A percentile compares a stretch with the other conserved stretches of the same genome.
Conservation (phyloP, 2,797 vertebrate genomes). For the Phoeniculus purpureus region DNA sequence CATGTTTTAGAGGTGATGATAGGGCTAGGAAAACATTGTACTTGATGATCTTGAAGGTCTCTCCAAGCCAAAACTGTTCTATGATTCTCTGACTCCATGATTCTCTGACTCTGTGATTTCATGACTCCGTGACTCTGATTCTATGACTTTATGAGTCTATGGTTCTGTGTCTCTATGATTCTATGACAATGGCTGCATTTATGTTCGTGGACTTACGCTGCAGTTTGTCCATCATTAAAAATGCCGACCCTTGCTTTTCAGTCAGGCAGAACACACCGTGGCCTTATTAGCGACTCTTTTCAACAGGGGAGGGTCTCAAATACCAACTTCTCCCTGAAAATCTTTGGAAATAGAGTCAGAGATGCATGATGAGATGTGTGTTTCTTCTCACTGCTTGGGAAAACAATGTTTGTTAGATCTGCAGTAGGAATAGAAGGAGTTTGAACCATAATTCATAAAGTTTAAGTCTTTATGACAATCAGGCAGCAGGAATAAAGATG, state of each 20-base stretch:
- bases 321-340: not conserved
- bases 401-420: conserved; percentile 1
- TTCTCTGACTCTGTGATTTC: too few relatives aligned
- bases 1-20: too few relatives aligned
- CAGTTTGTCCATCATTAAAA: conserved; percentile 4
- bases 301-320: conserved; percentile 16
- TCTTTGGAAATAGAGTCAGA: conserved; percentile 29
- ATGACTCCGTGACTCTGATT: too few relatives aligned
- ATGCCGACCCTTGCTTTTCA: conserved; percentile 4
- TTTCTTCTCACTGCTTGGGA: conserved; percentile 8
- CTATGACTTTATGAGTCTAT: too few relatives aligned
- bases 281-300: conserved; percentile 19
- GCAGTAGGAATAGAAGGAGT: not conserved
- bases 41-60: too few relatives aligned
- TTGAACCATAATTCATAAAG: not conserved
- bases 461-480: not conserved
- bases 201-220: not conserved
- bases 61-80: too few relatives aligned
- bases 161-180: not conserved
- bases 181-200: not conserved
- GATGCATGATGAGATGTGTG: not conserved
- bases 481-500: not conserved
- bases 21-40: too few relatives aligned
- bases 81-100: too few relatives aligned
- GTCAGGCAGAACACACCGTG: not conserved